phyloP scores from a whole-genome alignment of 35 echinoderm and acorn worm species.

The Apostichopus parvimensis region DNA sequence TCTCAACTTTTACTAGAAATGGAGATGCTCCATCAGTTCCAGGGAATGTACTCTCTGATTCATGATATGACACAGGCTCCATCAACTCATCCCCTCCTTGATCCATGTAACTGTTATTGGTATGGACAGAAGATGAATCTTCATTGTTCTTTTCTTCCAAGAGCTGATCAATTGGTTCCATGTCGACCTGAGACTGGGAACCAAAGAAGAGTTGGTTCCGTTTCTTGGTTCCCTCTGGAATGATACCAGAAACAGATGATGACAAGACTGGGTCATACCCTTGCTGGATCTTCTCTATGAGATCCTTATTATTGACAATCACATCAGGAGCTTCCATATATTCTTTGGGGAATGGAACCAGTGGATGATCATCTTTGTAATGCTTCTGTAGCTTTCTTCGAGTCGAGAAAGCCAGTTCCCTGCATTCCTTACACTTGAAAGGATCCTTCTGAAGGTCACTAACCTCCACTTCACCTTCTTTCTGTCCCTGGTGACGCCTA shows the following conservation, averaged over 20 bases:
- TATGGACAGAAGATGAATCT: slow-evolving; percentile 3
- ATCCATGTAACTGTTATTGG: neutral
- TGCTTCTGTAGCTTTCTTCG: slow-evolving; percentile 74
- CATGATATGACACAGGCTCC: neutral
- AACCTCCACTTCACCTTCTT: slow-evolving; percentile 3
- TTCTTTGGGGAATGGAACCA: slow-evolving; percentile 64
- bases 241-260: slow-evolving; percentile 13
- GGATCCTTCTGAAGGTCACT: slow-evolving; percentile 46
- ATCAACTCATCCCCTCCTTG: neutral
- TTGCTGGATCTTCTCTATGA: slow-evolving; percentile 50
- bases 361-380: slow-evolving; percentile 77
- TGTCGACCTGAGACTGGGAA: neutral
- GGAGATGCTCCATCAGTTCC: neutral
- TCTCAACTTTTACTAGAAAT: slow-evolving; percentile 5
- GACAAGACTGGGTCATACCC: slow-evolving; percentile 55
- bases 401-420: slow-evolving; percentile 68
- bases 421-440: slow-evolving; percentile 85
- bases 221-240: slow-evolving; percentile 52
- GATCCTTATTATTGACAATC: slow-evolving; percentile 54
- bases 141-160: neutral
- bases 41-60: neutral
- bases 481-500: slow-evolving; percentile 65
- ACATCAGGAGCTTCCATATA: slow-evolving; percentile 72
- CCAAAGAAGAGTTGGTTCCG: slow-evolving; percentile 52
- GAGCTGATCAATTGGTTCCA: neutral